Evolutionary conservation across 2,888 invertebrate genomes (phyloP).

Genomic region (Microctonus hyperodae): DNA sequence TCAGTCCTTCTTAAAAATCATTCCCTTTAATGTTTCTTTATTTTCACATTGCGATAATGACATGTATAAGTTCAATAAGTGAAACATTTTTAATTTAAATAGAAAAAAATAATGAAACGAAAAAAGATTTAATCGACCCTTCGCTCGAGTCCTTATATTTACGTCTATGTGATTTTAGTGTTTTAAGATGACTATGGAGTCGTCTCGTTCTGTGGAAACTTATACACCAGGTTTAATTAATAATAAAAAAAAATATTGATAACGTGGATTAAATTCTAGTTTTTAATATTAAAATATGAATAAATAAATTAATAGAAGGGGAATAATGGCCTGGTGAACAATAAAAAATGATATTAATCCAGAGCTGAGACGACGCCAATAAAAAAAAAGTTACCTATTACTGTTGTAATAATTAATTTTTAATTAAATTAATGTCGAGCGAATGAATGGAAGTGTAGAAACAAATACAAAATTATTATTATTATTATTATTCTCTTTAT

Average conservation of each 20-base stretch:
- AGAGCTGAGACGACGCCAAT: conserved; percentile 44
- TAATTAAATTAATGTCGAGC: conserved; percentile 53
- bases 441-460: conserved; percentile 3
- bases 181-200: conserved; percentile 50
- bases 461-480: background rate
- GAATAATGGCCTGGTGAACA: conserved; percentile 2
- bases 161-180: conserved; percentile 61
- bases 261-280: conserved; percentile 2
- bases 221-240: conserved; percentile 36
- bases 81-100: no score
- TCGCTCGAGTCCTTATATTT: conserved; percentile 49
- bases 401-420: conserved; percentile 56
- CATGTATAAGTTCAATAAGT: no score
- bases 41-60: conserved; percentile 1
- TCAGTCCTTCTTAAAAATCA: conserved; percentile 36
- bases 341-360: conserved; percentile 31
- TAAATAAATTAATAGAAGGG: conserved; percentile 7
- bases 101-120: background rate
- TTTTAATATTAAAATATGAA: conserved; percentile 4
- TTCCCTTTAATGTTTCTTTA: conserved; percentile 11
- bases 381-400: conserved; percentile 60
- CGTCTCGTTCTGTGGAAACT: conserved; percentile 35
- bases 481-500: conserved; percentile 16
- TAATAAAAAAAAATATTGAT: conserved; percentile 21
- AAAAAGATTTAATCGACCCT: conserved; percentile 33